These are phyloP conservation scores for Berghia stephanieae DNA, from an alignment of 1,140 invertebrate species.

Conservation along the genomic window DNA sequence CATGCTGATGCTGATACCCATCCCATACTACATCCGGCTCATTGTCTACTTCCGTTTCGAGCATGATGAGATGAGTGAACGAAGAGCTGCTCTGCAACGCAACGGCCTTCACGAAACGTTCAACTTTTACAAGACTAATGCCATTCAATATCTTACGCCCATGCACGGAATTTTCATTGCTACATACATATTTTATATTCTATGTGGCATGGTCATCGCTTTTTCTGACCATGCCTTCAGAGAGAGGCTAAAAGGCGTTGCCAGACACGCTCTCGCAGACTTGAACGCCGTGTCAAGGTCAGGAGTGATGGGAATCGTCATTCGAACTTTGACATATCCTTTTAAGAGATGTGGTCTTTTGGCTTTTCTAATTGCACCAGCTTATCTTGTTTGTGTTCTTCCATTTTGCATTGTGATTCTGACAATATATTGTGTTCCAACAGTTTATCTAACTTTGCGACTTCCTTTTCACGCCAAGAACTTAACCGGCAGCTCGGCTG, in stretches of 20 bases:
- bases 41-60: constrained; percentile 61
- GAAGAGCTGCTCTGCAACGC: constrained; percentile 36
- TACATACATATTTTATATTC: constrained; percentile 56
- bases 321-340: constrained; percentile 49
- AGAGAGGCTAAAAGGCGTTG: constrained; percentile 55
- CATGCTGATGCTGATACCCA: constrained; percentile 52
- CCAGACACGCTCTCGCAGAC: constrained; percentile 51
- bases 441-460: constrained; percentile 57
- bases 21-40: constrained; percentile 59
- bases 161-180: constrained; percentile 58
- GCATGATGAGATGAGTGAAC: constrained; percentile 44
- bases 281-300: constrained; percentile 57
- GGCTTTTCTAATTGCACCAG: constrained; percentile 50
- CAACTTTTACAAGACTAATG: constrained; percentile 55
- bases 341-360: constrained; percentile 55
- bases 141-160: constrained; percentile 60
- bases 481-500: constrained; percentile 37
- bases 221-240: constrained; percentile 46
- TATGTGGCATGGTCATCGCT: constrained; percentile 51
- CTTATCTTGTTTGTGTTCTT: constrained; percentile 48
- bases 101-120: constrained; percentile 45
- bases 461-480: constrained; percentile 56
- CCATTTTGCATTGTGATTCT: constrained; percentile 52
- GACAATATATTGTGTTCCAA: constrained; percentile 58
- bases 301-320: constrained; percentile 52